These are phyloP conservation scores for Sabatieria punctata DNA, from an alignment of 2,888 invertebrate species.

Conservation along the genomic window DNA sequence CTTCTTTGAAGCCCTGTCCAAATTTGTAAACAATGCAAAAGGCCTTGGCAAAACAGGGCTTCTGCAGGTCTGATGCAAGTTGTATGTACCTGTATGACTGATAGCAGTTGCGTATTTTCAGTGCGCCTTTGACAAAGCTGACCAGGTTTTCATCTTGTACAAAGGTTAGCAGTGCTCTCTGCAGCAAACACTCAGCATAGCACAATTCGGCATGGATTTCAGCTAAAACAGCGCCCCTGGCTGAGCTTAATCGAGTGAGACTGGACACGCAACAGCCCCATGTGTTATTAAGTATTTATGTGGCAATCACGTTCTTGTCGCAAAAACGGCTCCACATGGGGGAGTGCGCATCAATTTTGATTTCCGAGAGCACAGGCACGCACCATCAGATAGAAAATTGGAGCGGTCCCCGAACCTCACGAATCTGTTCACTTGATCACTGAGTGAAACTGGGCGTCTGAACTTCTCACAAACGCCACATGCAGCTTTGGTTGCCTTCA, in stretches of 20 bases:
- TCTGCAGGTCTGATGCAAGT: background rate
- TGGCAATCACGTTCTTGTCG: background rate
- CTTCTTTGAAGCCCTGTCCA: too few species aligned
- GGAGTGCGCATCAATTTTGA: too few species aligned
- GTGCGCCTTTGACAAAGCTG: slow-evolving; percentile 75
- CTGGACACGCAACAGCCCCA: slow-evolving; percentile 3
- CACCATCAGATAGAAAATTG: too few species aligned
- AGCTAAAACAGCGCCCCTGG: too few species aligned
- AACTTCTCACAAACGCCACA: slow-evolving; percentile 19
- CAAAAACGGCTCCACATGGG: too few species aligned
- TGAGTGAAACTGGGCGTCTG: slow-evolving; percentile 12
- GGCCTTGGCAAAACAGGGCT: too few species aligned
- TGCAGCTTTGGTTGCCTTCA: slow-evolving; percentile 16
- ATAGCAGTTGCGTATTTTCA: slow-evolving; percentile 76
- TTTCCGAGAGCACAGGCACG: too few species aligned
- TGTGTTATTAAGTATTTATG: background rate
- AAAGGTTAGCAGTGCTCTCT: slow-evolving; percentile 73
- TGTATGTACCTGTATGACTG: slow-evolving; percentile 61
- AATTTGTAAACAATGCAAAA: too few species aligned
- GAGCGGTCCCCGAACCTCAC: background rate
- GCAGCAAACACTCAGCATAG: slow-evolving; percentile 71
- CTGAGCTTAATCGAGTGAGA: background rate
- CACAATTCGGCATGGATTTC: slow-evolving; percentile 89
- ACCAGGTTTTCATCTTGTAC: slow-evolving; percentile 83
- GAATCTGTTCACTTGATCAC: background rate